These are phyloP conservation scores for Molothrus aeneus DNA, from an alignment of 2,797 vertebrate genomes.

Conservation along the genomic window DNA sequence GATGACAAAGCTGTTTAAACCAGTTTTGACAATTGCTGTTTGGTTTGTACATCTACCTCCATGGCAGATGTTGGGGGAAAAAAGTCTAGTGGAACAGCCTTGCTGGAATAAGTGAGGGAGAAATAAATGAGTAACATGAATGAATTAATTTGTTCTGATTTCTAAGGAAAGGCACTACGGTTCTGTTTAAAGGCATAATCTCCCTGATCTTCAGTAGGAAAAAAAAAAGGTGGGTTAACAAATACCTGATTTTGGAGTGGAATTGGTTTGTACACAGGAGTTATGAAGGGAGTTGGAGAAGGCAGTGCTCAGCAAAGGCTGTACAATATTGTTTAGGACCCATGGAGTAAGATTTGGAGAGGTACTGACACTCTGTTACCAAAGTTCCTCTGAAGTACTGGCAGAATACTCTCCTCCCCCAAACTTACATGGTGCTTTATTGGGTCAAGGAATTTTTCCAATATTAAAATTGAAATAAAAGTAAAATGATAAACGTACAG, in stretches of 20 bases:
- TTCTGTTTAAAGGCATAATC: not conserved
- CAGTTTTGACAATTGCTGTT: not conserved
- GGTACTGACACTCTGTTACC: not conserved
- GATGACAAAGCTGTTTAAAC: not conserved
- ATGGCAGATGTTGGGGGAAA: not conserved
- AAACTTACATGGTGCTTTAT: not conserved
- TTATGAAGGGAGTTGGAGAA: not conserved
- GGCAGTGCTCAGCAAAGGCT: not conserved
- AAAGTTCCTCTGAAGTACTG: not conserved
- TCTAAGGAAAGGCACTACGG: not conserved
- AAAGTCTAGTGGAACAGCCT: not conserved
- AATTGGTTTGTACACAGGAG: not conserved
- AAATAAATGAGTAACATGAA: not conserved
- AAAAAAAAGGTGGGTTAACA: not conserved
- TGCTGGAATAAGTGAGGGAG: not conserved
- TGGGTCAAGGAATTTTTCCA: not conserved
- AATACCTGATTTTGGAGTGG: not conserved
- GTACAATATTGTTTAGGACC: not conserved
- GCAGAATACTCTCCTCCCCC: not conserved
- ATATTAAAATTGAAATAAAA: not conserved
- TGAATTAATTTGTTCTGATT: not conserved
- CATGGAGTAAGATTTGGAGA: not conserved
- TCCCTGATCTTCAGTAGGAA: not conserved
- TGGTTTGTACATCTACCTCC: not conserved
- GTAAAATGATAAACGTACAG: not conserved